These are phyloP conservation scores for Hypsibius dujardini DNA, from an alignment of 1,140 invertebrate genomes.

Conservation along the genomic window DNA sequence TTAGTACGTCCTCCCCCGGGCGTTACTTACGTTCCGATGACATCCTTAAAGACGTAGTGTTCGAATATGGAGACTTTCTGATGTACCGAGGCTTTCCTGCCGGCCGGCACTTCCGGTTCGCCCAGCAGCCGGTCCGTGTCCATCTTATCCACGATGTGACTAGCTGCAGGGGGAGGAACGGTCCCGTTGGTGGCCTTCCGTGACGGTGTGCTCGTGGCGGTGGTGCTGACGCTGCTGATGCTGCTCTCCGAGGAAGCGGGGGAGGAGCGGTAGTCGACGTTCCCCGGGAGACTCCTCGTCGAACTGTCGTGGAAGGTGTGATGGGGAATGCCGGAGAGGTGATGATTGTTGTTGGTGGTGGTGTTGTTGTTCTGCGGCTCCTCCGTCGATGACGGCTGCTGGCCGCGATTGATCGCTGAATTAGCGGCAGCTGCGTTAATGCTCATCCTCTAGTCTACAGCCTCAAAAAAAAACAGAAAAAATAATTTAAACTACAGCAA, in stretches of 20 bases:
- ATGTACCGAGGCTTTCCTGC: background rate
- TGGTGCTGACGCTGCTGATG: background rate
- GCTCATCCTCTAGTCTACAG: no score
- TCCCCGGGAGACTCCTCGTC: background rate
- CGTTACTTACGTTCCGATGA: conserved; percentile 61
- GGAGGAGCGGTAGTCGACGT: background rate
- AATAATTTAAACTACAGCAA: no score
- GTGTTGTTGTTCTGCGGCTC: no score
- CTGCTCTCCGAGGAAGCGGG: background rate
- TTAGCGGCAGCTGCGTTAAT: no score
- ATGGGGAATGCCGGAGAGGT: no score
- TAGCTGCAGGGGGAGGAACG: background rate
- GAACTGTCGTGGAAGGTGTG: background rate
- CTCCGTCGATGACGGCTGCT: no score
- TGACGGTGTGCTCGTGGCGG: background rate
- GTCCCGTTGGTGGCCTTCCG: conserved; percentile 58
- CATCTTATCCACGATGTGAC: conserved; percentile 38
- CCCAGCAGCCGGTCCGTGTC: conserved; percentile 45
- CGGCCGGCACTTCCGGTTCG: background rate
- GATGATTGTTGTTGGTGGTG: no score
- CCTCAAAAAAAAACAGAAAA: no score
- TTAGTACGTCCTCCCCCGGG: no score
- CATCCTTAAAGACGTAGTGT: conserved; percentile 69
- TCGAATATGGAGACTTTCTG: conserved; percentile 49
- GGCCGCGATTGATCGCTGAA: no score